phyloP scores from a whole-genome alignment of 1,140 invertebrate species.

The Maconellicoccus hirsutus region DNA sequence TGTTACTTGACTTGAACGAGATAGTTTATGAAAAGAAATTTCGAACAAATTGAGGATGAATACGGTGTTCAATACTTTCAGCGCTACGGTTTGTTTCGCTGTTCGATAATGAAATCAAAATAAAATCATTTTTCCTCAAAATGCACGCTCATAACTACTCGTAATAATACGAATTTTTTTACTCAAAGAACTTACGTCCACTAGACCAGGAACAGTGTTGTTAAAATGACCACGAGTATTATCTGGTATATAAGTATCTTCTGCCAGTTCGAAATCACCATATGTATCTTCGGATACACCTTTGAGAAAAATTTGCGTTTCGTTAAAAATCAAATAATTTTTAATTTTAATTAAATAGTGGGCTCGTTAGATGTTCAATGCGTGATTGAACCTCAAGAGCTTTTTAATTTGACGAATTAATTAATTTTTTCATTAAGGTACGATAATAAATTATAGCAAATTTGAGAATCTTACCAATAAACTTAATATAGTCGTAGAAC shows the following conservation, averaged over 20 bases:
- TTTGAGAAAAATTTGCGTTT: neutral
- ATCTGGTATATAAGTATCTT: neutral
- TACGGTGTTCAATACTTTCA: no score
- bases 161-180: no score
- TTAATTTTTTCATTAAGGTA: neutral
- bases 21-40: no score
- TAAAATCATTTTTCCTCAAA: no score
- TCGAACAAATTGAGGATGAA: no score
- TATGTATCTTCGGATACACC: neutral
- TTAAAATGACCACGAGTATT: slow-evolving; percentile 29
- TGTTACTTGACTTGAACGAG: no score
- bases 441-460: neutral
- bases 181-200: slow-evolving; percentile 32
- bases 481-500: slow-evolving; percentile 28
- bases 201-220: slow-evolving; percentile 31
- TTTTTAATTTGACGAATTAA: neutral
- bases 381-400: neutral
- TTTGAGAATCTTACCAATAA: slow-evolving; percentile 29
- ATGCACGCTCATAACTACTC: no score
- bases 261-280: neutral
- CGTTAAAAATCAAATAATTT: neutral
- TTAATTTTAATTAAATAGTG: neutral
- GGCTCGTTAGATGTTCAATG: neutral
- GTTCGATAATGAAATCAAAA: no score
- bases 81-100: no score